Base-by-base conservation (phyloP, 2,888 invertebrate species). In the Hydrotaea diabolus region DNA sequence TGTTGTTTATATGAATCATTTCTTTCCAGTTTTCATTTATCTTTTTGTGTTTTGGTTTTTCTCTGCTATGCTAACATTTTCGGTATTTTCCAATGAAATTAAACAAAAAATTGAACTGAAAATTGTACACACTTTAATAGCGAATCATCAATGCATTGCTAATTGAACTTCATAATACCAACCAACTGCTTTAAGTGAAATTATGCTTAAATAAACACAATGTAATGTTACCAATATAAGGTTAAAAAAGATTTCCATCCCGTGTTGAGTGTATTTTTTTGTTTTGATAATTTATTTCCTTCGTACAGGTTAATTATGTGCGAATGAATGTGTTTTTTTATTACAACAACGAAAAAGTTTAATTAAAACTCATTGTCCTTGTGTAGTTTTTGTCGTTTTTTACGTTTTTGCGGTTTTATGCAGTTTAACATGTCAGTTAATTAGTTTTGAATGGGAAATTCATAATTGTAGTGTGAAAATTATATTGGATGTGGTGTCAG, bases 1-100 rank as follows among this genome's bases (percentile, higher is more conserved):
- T 83, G 79, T 80, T 72, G 64, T 78, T 84, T 49, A 75, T 80
- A 80, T 77, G 74, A 80, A 78, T 76, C 77, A 64, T 59, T 66
- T 79, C 75, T 53, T 64, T 72, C 64, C 64, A 66, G 43, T 31
- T 73, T 62, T 39, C 2, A 39, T 39, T 71, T 73, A 13, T 62
- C 21, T 39, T 36, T 53, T 80, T 83, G n/a, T 57, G n/a, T 55
- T 43, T 79, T 15, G 21, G 79, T n/a, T 39, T 64, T 21, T n/a
- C 9, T 49, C 26, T 75, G 0, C 71, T 66, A 69, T 31, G 26
- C 49, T 71, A 62, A 31, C n/a, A 36, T 31, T 69, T 31, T 31
- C 36, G 43, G n/a, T 23, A 53, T 46, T 72, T 72, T 19, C 7
- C 21, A 46, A 23, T 5, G 13, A 39, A 43, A 39, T 43, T 36